A percentile compares a stretch with the other conserved stretches of the same genome.
Evolutionary conservation across 2,113 vertebrate genomes (phyloP).

Genomic region (Oncorhynchus masou): DNA sequence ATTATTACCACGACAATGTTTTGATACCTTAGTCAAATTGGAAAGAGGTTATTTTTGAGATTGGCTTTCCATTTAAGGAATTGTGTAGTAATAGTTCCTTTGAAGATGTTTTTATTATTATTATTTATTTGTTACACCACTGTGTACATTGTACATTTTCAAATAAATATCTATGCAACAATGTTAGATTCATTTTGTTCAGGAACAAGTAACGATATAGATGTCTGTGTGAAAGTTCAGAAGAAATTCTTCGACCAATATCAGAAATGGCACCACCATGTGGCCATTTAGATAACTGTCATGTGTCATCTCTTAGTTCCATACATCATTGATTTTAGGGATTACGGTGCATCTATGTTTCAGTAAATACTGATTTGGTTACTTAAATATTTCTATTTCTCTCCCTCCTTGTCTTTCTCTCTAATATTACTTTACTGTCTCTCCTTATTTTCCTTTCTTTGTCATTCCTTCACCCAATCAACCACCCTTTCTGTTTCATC

Average conservation of each 20-base stretch:
- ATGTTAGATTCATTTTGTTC: neutral
- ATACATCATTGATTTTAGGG: neutral
- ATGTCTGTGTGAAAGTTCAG: neutral
- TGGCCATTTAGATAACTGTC: slow-evolving; percentile 41
- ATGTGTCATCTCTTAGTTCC: neutral
- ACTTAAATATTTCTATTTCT: neutral
- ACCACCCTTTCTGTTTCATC: slow-evolving; percentile 55
- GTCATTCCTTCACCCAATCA: slow-evolving; percentile 35
- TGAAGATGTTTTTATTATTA: neutral
- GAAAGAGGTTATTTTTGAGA: neutral
- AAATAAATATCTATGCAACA: neutral
- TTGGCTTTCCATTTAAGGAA: too few relatives aligned
- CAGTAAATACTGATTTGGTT: neutral
- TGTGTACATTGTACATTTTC: neutral
- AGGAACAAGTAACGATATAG: neutral
- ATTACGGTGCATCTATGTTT: neutral
- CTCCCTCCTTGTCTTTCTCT: slow-evolving; percentile 21
- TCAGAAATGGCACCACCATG: slow-evolving; percentile 64
- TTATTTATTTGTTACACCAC: neutral
- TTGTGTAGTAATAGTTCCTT: too few relatives aligned
- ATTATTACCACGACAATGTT: neutral
- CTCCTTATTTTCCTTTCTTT: slow-evolving; percentile 53
- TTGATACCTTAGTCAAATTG: neutral
- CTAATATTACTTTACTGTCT: slow-evolving; percentile 81
- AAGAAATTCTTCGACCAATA: neutral